phyloP scores from a whole-genome alignment of 1,140 invertebrate genomes.

The Orius laevigatus region DNA sequence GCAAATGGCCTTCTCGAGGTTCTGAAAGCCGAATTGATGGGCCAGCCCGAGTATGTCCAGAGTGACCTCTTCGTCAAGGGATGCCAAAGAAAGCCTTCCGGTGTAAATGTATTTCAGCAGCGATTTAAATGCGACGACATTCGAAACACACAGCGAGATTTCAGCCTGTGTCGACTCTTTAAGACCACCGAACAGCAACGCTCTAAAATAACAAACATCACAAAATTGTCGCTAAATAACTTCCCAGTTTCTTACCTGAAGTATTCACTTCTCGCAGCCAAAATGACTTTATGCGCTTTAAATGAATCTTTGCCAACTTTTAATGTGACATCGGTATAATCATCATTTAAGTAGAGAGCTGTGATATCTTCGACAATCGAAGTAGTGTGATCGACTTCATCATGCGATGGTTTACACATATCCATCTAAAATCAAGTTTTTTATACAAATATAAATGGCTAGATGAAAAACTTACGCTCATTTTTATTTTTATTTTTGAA shows the following conservation, averaged over 20 bases:
- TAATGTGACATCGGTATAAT: constrained; percentile 83
- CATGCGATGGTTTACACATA: constrained; percentile 10
- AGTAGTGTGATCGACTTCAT: constrained; percentile 21
- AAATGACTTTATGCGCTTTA: constrained; percentile 74
- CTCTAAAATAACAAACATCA: too few species aligned
- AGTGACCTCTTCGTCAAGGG: constrained; percentile 69
- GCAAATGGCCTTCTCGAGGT: constrained; percentile 81
- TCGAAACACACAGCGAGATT: constrained; percentile 71
- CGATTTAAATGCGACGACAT: constrained; percentile 74
- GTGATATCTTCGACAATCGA: constrained; percentile 60
- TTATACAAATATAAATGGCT: too few species aligned
- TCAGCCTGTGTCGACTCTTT: constrained; percentile 68
- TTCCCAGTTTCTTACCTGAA: constrained; percentile 50
- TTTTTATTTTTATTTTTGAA: too few species aligned
- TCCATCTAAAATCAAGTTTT: constrained; percentile 6
- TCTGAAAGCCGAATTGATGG: constrained; percentile 88
- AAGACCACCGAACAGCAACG: constrained; percentile 80
- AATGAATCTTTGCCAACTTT: constrained; percentile 71
- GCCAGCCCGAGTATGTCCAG: constrained; percentile 77
- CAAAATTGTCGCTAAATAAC: too few species aligned
- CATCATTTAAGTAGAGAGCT: constrained; percentile 63
- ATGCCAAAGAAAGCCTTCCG: constrained; percentile 66
- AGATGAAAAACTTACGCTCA: too few species aligned
- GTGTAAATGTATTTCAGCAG: constrained; percentile 92
- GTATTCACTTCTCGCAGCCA: constrained; percentile 88